These are phyloP conservation scores for Hipposideros larvatus DNA, from an alignment of 2,797 vertebrate genomes.

Conservation along the genomic window DNA sequence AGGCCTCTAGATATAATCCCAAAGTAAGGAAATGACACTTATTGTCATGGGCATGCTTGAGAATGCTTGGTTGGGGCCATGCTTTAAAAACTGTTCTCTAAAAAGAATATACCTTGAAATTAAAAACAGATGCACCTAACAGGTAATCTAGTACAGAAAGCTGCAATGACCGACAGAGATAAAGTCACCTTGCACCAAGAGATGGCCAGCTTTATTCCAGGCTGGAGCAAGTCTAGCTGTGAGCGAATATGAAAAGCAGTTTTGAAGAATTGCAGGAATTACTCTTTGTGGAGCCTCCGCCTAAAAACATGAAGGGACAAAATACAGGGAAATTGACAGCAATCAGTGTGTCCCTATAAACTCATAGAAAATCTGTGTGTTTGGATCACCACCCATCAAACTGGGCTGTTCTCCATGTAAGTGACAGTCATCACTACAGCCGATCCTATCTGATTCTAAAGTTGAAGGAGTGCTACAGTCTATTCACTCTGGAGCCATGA, in stretches of 20 bases:
- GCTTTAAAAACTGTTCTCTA: slow-evolving; percentile 19
- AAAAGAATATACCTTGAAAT: slow-evolving; percentile 46
- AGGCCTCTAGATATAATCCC: background rate
- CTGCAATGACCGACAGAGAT: background rate
- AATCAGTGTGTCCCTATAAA: background rate
- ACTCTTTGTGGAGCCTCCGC: slow-evolving; percentile 88
- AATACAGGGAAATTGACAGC: slow-evolving; percentile 35
- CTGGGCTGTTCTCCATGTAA: background rate
- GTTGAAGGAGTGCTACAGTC: background rate
- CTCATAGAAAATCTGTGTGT: background rate
- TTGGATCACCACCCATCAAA: background rate
- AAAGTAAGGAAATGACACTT: background rate
- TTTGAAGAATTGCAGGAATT: slow-evolving; percentile 90
- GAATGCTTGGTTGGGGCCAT: background rate
- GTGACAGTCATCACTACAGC: background rate
- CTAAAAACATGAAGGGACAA: slow-evolving; percentile 82
- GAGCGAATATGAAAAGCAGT: slow-evolving; percentile 93
- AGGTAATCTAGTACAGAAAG: background rate
- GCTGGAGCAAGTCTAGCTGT: slow-evolving; percentile 90
- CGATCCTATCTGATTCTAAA: background rate
- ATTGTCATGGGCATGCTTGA: background rate
- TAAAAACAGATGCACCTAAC: background rate
- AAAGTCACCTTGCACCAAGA: slow-evolving; percentile 92
- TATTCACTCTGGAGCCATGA: background rate
- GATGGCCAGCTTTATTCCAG: slow-evolving; percentile 94